These are phyloP conservation scores for Megaleporinus macrocephalus DNA, from an alignment of 2,113 vertebrate species.

Conservation along the genomic window DNA sequence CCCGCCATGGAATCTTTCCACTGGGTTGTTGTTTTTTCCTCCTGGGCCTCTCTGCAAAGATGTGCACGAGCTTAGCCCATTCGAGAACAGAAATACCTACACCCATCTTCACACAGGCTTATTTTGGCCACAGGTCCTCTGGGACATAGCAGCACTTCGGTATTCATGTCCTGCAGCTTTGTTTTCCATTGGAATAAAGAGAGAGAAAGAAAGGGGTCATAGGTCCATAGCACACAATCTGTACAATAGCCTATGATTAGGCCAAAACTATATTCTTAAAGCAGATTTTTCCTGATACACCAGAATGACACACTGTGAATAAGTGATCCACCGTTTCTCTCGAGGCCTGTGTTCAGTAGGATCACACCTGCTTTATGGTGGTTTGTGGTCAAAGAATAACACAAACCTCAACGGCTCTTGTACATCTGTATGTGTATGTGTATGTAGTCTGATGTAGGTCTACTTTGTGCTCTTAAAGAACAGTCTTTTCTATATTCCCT, in stretches of 20 bases:
- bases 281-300: neutral
- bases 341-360: slow-evolving; percentile 11
- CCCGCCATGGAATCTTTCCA: slow-evolving; percentile 58
- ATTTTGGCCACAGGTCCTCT: slow-evolving; percentile 17
- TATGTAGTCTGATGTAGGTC: neutral
- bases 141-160: neutral
- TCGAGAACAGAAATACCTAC: neutral
- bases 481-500: neutral
- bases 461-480: slow-evolving; percentile 30
- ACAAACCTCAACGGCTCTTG: slow-evolving; percentile 55
- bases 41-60: slow-evolving; percentile 22
- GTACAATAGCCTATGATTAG: neutral
- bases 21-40: slow-evolving; percentile 14
- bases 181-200: neutral
- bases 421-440: slow-evolving; percentile 39
- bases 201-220: neutral
- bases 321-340: slow-evolving; percentile 17
- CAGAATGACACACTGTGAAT: neutral
- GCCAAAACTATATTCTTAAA: neutral
- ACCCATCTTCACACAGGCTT: slow-evolving; percentile 13
- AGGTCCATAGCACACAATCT: neutral
- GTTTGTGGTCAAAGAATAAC: slow-evolving; percentile 73
- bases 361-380: slow-evolving; percentile 64
- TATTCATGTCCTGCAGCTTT: neutral
- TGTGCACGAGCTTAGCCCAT: neutral